A percentile compares a stretch with the other conserved stretches of the same genome.
Evolutionary conservation across 2,888 invertebrate genomes (phyloP).

Genomic region (Abscondita cerata): DNA sequence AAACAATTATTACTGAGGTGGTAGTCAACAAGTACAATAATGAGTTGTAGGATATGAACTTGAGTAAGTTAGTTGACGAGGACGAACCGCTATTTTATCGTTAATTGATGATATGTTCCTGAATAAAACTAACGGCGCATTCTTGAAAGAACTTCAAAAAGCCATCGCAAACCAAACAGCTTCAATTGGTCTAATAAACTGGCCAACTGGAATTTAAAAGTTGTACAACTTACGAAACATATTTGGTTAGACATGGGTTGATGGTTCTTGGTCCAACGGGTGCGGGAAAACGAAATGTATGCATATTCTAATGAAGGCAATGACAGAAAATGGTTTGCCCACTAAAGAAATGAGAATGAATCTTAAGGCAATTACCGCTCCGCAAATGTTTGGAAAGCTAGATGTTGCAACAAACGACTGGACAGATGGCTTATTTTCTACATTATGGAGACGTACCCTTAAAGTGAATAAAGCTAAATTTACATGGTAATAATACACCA

Average conservation of each 20-base stretch:
- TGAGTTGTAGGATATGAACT: slow-evolving; percentile 88
- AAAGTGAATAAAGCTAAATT: slow-evolving; percentile 77
- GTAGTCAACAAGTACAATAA: too few species aligned
- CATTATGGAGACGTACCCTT: slow-evolving; percentile 83
- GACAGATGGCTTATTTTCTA: slow-evolving; percentile 94
- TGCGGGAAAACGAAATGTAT: slow-evolving; percentile 87
- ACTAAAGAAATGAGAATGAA: slow-evolving; percentile 91
- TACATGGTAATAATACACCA: too few species aligned
- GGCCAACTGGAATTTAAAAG: slow-evolving; percentile 89
- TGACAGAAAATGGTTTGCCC: slow-evolving; percentile 78
- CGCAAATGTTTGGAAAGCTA: slow-evolving; percentile 90
- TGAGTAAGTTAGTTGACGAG: slow-evolving; percentile 90
- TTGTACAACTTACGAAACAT: slow-evolving; percentile 88
- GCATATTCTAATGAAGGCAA: slow-evolving; percentile 75
- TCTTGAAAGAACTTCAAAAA: slow-evolving; percentile 79
- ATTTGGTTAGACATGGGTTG: slow-evolving; percentile 84
- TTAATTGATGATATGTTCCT: slow-evolving; percentile 88
- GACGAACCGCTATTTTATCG: slow-evolving; percentile 89
- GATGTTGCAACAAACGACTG: slow-evolving; percentile 93
- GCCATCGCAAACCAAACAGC: slow-evolving; percentile 71
- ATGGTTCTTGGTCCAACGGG: slow-evolving; percentile 88
- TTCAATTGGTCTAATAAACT: slow-evolving; percentile 75
- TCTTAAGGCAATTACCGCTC: slow-evolving; percentile 89
- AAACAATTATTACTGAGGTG: too few species aligned
- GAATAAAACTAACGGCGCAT: slow-evolving; percentile 78